Evolutionary conservation across 2,113 vertebrate genomes (phyloP).

Genomic region (Pristiophorus japonicus): DNA sequence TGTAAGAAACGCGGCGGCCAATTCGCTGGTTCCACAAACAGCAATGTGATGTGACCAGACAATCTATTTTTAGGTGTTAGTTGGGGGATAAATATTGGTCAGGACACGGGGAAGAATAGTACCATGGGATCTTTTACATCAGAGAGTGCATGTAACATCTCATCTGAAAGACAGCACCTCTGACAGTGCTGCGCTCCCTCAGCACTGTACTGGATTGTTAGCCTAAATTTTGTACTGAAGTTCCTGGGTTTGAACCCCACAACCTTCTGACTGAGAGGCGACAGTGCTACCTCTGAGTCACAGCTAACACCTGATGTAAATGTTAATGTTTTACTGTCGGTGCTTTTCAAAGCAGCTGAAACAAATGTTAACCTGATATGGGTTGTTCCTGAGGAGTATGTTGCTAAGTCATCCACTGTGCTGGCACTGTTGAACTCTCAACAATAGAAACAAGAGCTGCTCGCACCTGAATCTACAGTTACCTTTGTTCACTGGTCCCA

Average conservation of each 20-base stretch:
- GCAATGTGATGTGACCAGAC: not conserved
- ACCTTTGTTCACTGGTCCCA: not conserved
- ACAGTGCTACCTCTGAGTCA: not conserved
- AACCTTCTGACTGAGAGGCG: not conserved
- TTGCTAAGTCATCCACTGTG: not conserved
- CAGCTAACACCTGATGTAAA: not conserved
- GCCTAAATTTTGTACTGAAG: not conserved
- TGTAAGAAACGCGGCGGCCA: no score
- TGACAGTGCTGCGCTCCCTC: not conserved
- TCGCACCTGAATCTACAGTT: not conserved
- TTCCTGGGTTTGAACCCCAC: not conserved
- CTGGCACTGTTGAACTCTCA: not conserved
- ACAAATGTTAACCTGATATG: not conserved
- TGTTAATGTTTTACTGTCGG: not conserved
- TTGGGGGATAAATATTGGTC: not conserved
- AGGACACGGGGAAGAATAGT: not conserved
- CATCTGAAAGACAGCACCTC: not conserved
- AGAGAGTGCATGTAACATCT: not conserved
- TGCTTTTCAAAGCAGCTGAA: not conserved
- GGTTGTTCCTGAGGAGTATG: not conserved
- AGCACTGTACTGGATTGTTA: not conserved
- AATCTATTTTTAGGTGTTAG: not conserved
- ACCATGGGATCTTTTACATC: not conserved
- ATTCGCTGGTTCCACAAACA: not conserved
- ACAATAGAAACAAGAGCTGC: not conserved